These are phyloP conservation scores for Drosophila conformis DNA, from an alignment of 2,888 invertebrate species.

Conservation along the genomic window DNA sequence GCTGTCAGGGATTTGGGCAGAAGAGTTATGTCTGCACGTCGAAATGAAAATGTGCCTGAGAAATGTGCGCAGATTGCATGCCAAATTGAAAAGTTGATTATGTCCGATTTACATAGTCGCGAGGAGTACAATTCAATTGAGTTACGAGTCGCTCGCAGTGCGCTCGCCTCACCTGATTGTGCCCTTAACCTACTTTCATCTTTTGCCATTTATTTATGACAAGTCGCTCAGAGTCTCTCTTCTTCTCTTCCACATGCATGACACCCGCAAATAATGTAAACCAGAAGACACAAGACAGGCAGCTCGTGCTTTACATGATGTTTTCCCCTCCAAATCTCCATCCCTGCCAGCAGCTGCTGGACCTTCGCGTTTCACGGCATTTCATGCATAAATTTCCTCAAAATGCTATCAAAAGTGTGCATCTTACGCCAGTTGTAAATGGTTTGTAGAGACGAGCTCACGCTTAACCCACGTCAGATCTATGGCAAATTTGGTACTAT, in stretches of 20 bases:
- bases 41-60: constrained; percentile 64
- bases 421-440: constrained; percentile 66
- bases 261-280: constrained; percentile 65
- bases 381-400: constrained; percentile 61
- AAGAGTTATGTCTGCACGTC: constrained; percentile 62
- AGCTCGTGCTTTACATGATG: constrained; percentile 78
- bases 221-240: constrained; percentile 27
- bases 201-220: constrained; percentile 67
- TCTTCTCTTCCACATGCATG: constrained; percentile 50
- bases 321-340: constrained; percentile 51
- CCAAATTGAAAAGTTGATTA: constrained; percentile 72
- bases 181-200: constrained; percentile 67
- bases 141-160: constrained; percentile 29
- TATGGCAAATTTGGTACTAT: constrained; percentile 33
- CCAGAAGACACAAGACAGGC: constrained; percentile 41
- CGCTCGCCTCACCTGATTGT: constrained; percentile 41
- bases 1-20: constrained; percentile 1
- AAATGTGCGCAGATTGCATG: constrained; percentile 67
- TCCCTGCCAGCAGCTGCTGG: constrained; percentile 11
- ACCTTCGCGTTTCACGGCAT: constrained; percentile 31
- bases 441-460: constrained; percentile 54
- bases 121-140: constrained; percentile 67
- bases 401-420: constrained; percentile 70
- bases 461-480: constrained; percentile 51
- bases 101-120: constrained; percentile 71